Conservation (phyloP, 2,888 invertebrate species). For the Zele albiditarsus region DNA sequence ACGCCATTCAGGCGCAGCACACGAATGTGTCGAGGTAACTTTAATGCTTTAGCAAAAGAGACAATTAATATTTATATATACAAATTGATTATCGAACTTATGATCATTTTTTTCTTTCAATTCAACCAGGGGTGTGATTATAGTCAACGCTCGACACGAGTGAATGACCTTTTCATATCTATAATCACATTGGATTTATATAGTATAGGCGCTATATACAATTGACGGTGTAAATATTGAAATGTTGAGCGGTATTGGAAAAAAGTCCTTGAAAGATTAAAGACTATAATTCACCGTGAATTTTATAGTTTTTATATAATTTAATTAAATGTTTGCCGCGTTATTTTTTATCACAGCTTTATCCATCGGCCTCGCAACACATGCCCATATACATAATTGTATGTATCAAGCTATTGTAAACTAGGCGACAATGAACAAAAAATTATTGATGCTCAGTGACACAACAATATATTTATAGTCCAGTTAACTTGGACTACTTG, state of each 20-base stretch:
- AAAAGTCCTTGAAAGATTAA: slow-evolving; percentile 2
- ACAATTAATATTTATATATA: neutral
- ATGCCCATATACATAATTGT: neutral
- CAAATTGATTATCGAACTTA: neutral
- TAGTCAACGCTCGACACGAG: slow-evolving; percentile 7
- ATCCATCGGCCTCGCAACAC: neutral
- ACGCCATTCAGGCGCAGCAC: slow-evolving; percentile 73
- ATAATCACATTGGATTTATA: neutral
- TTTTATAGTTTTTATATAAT: neutral
- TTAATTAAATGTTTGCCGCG: neutral
- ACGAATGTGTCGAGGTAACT: slow-evolving; percentile 71
- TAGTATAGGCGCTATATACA: neutral
- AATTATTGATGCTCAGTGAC: slow-evolving; percentile 14
- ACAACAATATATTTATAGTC: neutral
- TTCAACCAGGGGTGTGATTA: neutral
- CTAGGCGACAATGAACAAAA: neutral
- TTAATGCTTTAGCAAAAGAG: slow-evolving; percentile 33
- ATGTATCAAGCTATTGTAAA: neutral
- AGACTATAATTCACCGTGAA: slow-evolving; percentile 12
- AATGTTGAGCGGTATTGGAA: neutral
- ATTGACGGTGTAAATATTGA: slow-evolving; percentile 2
- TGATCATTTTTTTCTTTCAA: neutral
- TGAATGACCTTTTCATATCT: neutral
- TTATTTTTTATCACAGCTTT: slow-evolving; percentile 16
- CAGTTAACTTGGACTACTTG: neutral